Conservation (phyloP, 2,113 vertebrate genomes). For the Eptesicus fuscus region DNA sequence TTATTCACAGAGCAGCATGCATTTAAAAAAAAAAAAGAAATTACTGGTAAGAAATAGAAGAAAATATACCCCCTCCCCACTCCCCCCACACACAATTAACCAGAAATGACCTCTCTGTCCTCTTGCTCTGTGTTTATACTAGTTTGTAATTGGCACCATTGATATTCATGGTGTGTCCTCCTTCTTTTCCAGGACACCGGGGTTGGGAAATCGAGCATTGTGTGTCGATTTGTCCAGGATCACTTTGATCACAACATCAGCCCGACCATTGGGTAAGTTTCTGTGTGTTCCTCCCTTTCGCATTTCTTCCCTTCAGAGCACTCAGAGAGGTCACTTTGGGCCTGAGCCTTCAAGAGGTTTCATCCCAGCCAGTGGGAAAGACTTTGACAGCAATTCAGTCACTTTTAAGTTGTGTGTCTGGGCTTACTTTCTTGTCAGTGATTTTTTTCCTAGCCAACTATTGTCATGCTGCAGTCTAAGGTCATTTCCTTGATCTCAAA, state of each 20-base stretch:
- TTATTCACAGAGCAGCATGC: no score
- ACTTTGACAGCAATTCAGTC: background rate
- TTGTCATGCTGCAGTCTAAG: background rate
- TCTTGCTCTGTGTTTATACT: background rate
- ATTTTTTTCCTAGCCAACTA: background rate
- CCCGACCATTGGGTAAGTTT: conserved; percentile 95
- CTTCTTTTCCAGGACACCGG: conserved; percentile 92
- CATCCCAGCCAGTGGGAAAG: background rate
- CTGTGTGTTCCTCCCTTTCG: background rate
- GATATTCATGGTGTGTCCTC: conserved; percentile 30
- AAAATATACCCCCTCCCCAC: no score
- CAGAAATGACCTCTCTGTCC: background rate
- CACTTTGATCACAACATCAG: conserved; percentile 98
- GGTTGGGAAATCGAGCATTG: conserved; percentile 97
- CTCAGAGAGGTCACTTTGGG: background rate
- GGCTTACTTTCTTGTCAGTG: background rate
- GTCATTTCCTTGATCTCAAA: background rate
- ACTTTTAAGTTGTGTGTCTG: background rate
- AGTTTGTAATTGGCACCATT: background rate
- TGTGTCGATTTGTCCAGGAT: conserved; percentile 97
- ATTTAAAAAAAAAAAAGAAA: no score
- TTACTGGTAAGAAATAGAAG: background rate
- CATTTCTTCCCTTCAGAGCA: background rate
- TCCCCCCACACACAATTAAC: no score
- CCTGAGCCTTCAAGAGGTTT: background rate